Percentiles rank a stretch among this genome's conserved stretches.
These are phyloP conservation scores for Paguma larvata DNA, from an alignment of 2,797 vertebrate species.

Conservation along the genomic window DNA sequence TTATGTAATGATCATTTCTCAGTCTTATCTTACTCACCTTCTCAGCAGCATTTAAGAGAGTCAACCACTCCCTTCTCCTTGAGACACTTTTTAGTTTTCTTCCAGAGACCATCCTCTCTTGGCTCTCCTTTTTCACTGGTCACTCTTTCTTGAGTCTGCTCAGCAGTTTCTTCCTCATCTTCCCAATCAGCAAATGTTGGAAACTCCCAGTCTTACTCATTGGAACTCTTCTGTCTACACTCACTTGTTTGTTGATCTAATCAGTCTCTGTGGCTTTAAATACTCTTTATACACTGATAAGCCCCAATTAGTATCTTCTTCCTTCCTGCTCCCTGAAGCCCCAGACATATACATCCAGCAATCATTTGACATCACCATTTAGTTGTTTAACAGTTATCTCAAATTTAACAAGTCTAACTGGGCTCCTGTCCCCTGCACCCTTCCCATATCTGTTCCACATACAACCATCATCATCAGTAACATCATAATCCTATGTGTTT, in stretches of 20 bases:
- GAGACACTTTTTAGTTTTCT: neutral
- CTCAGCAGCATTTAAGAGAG: neutral
- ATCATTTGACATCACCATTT: neutral
- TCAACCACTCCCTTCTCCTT: neutral
- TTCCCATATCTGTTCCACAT: neutral
- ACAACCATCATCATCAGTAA: neutral
- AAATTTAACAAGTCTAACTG: neutral
- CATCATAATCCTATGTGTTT: neutral
- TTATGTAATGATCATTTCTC: neutral
- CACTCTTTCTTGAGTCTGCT: neutral
- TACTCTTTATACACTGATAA: neutral
- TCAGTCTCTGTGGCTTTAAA: neutral
- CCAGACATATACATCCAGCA: neutral
- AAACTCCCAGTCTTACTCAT: neutral
- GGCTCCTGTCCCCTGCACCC: neutral
- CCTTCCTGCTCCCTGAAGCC: neutral
- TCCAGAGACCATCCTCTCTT: neutral
- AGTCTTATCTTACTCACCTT: neutral
- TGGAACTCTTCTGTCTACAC: neutral
- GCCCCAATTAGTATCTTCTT: neutral
- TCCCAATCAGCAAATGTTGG: neutral
- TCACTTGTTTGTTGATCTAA: neutral
- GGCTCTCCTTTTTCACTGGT: neutral
- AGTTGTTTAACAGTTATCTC: neutral
- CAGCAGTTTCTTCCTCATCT: neutral